Evolutionary conservation across 2,888 invertebrate genomes (phyloP), one percentile per base, ranked within the genome.

Genomic region (Idaea aversata): DNA sequence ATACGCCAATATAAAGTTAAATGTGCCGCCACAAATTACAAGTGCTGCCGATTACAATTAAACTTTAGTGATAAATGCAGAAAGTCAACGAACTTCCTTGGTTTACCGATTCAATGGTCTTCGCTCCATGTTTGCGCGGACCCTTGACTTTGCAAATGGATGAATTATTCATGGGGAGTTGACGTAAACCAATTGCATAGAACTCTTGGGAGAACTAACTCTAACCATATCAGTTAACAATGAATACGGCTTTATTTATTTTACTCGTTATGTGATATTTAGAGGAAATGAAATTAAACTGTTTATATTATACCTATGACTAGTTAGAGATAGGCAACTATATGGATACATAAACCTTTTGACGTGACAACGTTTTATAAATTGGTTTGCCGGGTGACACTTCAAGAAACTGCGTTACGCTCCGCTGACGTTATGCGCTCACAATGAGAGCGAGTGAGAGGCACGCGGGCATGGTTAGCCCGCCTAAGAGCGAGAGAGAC

Each of bases 71-170:
- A 47, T 47, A 47, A 47, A 47, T 10, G 47, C 47, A 47, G 47
- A 47, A 47, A 47, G 47, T 47, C 47, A 47, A 47, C 47, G 47
- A 47, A 47, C 47, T 47, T 47, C 47, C 47, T 47, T 47, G 47
- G 47, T 47, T 47, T 47, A 47, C 47, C 47, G 47, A 47, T 47
- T 6, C 6, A 47, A 47, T 47, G 47, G 47, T 47, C 47, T 47
- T 10, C 47, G 47, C 47, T 47, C 47, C 10, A 47, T 13, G 47
- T 47, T 47, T 10, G 47, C 47, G 47, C 47, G 10, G 47, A 47
- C 47, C 47, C 47, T 47, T 47, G 47, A 47, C 47, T 47, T 47
- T 47, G 47, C 47, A 13, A 47, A 47, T 47, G 47, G 47, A 47
- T 47, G 47, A 47, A 47, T 47, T 10, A 47, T 47, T 47, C 47